Evolutionary conservation across 1,140 invertebrate species (phyloP).

Genomic region (Macrocentrus cingulum): DNA sequence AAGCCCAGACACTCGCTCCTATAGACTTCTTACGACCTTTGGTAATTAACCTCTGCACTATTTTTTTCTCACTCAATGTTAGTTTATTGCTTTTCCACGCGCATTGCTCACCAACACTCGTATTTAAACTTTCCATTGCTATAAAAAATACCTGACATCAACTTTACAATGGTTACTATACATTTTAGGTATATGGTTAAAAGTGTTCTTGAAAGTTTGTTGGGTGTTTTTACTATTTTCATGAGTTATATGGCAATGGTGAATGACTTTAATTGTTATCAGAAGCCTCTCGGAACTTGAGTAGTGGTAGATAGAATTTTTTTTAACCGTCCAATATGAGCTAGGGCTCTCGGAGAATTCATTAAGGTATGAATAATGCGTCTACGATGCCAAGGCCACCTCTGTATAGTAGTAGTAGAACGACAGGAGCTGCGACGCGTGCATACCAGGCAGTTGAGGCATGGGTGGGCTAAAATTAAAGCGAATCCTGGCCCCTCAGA

Average conservation of each 20-base stretch:
- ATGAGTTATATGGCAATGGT: not conserved
- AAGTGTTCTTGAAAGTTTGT: too few relatives aligned
- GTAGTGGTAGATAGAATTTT: slow-evolving; percentile 19
- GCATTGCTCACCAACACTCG: too few relatives aligned
- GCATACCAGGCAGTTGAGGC: slow-evolving; percentile 43
- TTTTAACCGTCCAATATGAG: slow-evolving; percentile 2
- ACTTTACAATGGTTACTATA: too few relatives aligned
- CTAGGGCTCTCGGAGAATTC: slow-evolving; percentile 46
- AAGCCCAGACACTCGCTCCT: not conserved
- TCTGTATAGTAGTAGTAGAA: slow-evolving; percentile 19
- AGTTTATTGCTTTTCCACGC: too few relatives aligned
- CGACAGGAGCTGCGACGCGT: slow-evolving; percentile 42
- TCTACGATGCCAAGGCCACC: slow-evolving; percentile 57
- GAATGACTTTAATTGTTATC: not conserved
- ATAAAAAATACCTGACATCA: too few relatives aligned
- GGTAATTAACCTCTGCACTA: too few relatives aligned
- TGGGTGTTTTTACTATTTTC: too few relatives aligned
- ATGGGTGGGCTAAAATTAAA: slow-evolving; percentile 52
- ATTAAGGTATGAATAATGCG: slow-evolving; percentile 59
- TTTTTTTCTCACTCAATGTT: too few relatives aligned
- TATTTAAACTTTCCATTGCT: too few relatives aligned
- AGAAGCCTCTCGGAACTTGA: too few relatives aligned
- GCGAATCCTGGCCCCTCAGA: slow-evolving; percentile 45
- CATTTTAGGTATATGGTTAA: too few relatives aligned
- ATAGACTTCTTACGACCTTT: not conserved